Base-by-base conservation (phyloP, 2,888 invertebrate species). In the Shargacucullia verbasci region DNA sequence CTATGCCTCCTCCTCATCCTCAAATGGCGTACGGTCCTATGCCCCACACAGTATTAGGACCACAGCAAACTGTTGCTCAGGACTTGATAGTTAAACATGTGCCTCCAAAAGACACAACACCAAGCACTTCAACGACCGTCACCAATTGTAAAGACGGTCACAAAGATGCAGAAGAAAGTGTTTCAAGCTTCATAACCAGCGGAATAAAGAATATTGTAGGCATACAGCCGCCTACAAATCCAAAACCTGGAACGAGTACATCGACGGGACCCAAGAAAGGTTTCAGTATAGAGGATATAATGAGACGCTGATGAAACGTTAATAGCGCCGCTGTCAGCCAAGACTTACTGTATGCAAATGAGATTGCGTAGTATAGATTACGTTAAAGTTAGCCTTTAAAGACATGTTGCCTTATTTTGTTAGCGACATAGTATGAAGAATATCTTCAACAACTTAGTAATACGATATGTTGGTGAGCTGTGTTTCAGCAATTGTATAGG, bases 251-350 rank as follows among this genome's bases (percentile, higher is more conserved):
- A 27, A 94, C 94, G 14, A 95, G 95, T 59, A 95, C 95, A 39
- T 93, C 95, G 0, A 94, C 94, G 74, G 95, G 96, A 9, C 95
- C 97, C 73, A 96, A 97, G 80, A 97, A 97, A 82, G 98, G 98
- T 13, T 98, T 98, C 87, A 98, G 97, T 84, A 98, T 98, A 93
- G 98, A 97, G 82, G 98, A 98, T 77, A 98, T 98, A 74, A 98
- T 98, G 98, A 95, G 98, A 81, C 97, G 97, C 89, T 97, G 95
- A 95, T 83, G 47, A 53, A 55, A 45, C 0, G 60, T 55, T 41
- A 43, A 25, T 53, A 53, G 44, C 41, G 31, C 45, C 38, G 45
- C 61, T 71, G 67, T 58, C 53, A 54, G 25, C 29, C 11, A 47
- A 64, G 58, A 48, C 53, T 47, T 52, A 56, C 61, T 65, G 49